Percentiles rank a stretch among this genome's conserved stretches.
These are phyloP conservation scores for Hypotaenidia okinawae DNA, from an alignment of 2,797 vertebrate genomes.

Conservation along the genomic window DNA sequence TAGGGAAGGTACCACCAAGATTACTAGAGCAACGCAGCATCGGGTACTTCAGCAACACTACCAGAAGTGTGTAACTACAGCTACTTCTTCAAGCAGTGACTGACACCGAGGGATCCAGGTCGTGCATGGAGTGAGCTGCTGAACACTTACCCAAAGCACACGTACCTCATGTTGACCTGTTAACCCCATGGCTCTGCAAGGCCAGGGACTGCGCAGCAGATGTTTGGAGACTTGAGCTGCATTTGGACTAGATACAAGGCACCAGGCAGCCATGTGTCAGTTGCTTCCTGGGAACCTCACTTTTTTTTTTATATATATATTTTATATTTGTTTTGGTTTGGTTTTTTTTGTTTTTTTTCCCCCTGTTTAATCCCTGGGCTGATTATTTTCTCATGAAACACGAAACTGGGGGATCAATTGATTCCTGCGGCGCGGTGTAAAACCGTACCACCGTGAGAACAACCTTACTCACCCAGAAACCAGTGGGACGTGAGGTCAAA, in stretches of 20 bases:
- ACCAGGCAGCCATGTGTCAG: not conserved
- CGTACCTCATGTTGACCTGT: accelerated
- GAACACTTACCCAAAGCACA: not conserved
- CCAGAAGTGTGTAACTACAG: not conserved
- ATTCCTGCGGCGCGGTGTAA: not conserved
- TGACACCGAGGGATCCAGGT: not conserved
- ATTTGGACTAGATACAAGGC: not conserved
- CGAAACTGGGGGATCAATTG: not conserved
- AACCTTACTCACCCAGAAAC: not conserved
- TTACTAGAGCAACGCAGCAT: not conserved
- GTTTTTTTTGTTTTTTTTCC: not conserved
- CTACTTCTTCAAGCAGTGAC: not conserved
- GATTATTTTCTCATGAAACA: not conserved
- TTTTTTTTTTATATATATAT: not conserved
- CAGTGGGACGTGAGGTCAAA: accelerated
- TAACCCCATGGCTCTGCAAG: too few species aligned
- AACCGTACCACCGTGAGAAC: not conserved
- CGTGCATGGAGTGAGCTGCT: not conserved
- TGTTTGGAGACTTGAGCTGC: not conserved
- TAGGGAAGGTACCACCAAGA: not conserved
- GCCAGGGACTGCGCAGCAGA: accelerated
- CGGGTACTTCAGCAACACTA: not conserved
- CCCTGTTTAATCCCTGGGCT: not conserved
- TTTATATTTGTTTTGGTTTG: too few species aligned
- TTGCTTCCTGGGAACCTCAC: not conserved